Conservation (phyloP, 2,113 vertebrate species). For the Macrotis lagotis region DNA sequence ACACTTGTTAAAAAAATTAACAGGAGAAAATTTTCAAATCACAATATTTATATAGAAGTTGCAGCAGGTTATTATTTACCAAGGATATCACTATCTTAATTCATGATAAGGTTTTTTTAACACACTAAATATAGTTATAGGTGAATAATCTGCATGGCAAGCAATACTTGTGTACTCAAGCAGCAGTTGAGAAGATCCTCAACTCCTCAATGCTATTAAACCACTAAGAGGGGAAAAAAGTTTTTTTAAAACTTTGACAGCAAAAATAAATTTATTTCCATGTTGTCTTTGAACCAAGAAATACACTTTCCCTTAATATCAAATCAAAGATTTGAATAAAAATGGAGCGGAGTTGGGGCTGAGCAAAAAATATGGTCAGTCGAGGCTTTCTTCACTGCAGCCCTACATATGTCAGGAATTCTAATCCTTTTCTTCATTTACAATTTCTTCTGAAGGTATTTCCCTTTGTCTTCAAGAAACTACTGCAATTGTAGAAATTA, state of each 20-base stretch:
- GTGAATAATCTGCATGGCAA: not conserved
- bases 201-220: not conserved
- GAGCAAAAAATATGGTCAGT: not conserved
- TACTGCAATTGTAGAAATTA: slow-evolving; percentile 16
- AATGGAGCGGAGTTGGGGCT: not conserved
- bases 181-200: not conserved
- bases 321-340: not conserved
- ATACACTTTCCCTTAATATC: not conserved
- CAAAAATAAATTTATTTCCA: not conserved
- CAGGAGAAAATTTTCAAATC: too few relatives aligned
- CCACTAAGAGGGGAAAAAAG: not conserved
- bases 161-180: not conserved
- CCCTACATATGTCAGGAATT: not conserved
- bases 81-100: not conserved
- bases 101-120: not conserved
- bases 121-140: not conserved
- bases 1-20: not conserved
- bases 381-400: not conserved
- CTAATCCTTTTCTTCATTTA: not conserved
- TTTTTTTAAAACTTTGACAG: not conserved
- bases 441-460: not conserved
- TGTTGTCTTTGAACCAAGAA: not conserved
- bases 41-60: not conserved
- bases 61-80: not conserved
- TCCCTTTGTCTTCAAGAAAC: slow-evolving; percentile 7